These are phyloP conservation scores for Idaea straminata DNA, from an alignment of 2,888 invertebrate species.

Conservation along the genomic window DNA sequence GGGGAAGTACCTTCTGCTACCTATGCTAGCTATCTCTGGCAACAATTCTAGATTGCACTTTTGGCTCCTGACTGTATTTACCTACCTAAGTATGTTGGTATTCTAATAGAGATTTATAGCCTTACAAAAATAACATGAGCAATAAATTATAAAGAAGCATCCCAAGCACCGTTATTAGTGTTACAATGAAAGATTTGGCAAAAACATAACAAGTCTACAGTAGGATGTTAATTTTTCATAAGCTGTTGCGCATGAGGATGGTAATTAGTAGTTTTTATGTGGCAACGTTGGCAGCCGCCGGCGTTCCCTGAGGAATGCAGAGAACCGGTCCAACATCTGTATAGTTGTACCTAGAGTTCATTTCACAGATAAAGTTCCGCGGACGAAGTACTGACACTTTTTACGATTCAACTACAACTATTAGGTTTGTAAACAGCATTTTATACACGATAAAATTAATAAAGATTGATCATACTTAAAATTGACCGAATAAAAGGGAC, in stretches of 20 bases:
- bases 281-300: slow-evolving; percentile 44
- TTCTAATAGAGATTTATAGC: background rate
- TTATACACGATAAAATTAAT: too few relatives aligned
- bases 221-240: slow-evolving; percentile 26
- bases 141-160: slow-evolving; percentile 4
- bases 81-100: background rate
- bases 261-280: slow-evolving; percentile 44
- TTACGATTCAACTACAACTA: too few relatives aligned
- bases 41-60: too few relatives aligned
- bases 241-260: slow-evolving; percentile 31
- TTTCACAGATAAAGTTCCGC: background rate
- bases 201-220: slow-evolving; percentile 17
- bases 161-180: background rate
- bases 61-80: too few relatives aligned
- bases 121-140: slow-evolving; percentile 3
- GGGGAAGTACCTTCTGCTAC: too few relatives aligned
- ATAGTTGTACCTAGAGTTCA: slow-evolving; percentile 48
- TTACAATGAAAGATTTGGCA: slow-evolving; percentile 15
- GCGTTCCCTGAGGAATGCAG: slow-evolving; percentile 72
- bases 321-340: slow-evolving; percentile 65
- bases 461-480: too few relatives aligned
- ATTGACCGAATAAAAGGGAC: too few relatives aligned
- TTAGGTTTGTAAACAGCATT: too few relatives aligned
- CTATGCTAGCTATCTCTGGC: too few relatives aligned
- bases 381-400: background rate